Conservation (phyloP, 92 coral and sea anemone genomes). For the Ricordea florida region DNA sequence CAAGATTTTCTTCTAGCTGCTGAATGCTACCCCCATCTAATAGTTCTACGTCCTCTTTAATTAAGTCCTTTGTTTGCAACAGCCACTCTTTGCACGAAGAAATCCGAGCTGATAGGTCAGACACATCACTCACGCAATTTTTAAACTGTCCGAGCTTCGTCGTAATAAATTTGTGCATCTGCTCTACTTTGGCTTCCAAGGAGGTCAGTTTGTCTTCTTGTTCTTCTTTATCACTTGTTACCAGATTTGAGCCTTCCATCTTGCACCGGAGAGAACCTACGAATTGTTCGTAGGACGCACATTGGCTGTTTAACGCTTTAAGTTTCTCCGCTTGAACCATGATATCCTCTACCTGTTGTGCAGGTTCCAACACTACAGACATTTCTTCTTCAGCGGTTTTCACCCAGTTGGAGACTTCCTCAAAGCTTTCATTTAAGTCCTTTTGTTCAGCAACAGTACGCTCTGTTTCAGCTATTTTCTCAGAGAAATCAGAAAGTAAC, state of each 20-base stretch:
- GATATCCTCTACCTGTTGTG: slow-evolving; percentile 55
- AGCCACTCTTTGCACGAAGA: slow-evolving; percentile 70
- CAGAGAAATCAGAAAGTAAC: slow-evolving; percentile 51
- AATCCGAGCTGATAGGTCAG: slow-evolving; percentile 33
- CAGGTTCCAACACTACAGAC: slow-evolving; percentile 29
- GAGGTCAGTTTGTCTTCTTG: slow-evolving; percentile 2
- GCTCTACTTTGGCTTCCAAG: slow-evolving; percentile 51
- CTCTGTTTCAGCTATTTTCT: slow-evolving; percentile 57
- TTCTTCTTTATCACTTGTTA: background rate
- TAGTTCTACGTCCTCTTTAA: slow-evolving; percentile 13
- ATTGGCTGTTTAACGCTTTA: slow-evolving; percentile 41
- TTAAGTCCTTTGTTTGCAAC: slow-evolving; percentile 45
- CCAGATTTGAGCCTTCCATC: slow-evolving; percentile 38
- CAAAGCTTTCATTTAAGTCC: slow-evolving; percentile 58
- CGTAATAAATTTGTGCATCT: slow-evolving; percentile 47
- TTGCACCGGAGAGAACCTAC: slow-evolving; percentile 59
- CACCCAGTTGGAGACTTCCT: slow-evolving; percentile 68
- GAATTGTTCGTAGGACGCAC: slow-evolving; percentile 61
- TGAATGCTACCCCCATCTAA: slow-evolving; percentile 1
- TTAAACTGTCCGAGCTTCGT: slow-evolving; percentile 57
- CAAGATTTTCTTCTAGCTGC: slow-evolving; percentile 44
- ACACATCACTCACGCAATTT: slow-evolving; percentile 41
- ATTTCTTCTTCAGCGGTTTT: slow-evolving; percentile 60
- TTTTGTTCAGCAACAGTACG: slow-evolving; percentile 41
- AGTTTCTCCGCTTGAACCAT: slow-evolving; percentile 50